Base-by-base conservation (phyloP, 2,113 vertebrate genomes). In the Hippocampus barbouri region DNA sequence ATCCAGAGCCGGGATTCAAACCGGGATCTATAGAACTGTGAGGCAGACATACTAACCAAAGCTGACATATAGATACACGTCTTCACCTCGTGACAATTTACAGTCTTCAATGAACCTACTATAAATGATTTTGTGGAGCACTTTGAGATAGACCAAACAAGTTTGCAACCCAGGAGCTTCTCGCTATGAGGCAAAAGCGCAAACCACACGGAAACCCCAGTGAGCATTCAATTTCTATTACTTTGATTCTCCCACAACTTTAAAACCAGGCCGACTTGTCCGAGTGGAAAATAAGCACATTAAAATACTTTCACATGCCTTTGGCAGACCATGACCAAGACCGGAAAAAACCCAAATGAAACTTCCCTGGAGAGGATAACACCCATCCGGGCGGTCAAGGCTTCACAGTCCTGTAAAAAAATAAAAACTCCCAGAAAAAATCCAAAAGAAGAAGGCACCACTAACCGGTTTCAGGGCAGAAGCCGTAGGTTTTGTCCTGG, bases 391-490 rank as follows among this genome's bases (percentile, higher is more conserved):
- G 72, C 62, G 79, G 66, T 51, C 11, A 45, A 61, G 3, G 72
- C 25, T 53, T 63, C 49, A 64, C 62, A 70, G 73, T 45, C 68
- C 62, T 60, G 78, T 68, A 76, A 53, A 72, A 49, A 72, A 10
- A 20, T 4, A 8, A 38, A 6, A 5, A 1, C 34, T 1, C 34
- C 5, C 47, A 45, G 73, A 21, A 60, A 47, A 69, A 75, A 21
- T 49, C 66, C 15, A 30, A 5, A 67, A 6, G 47, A 49, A 34
- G 49, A 59, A 16, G 43, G 59, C 15, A 64, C 27, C 21, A 71
- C 77, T 0, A 85, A 99, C 97, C 96, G 0, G 96, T 98, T 83
- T 99, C 97, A 0, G 97, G 97, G 69, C 97, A 99, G 92, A 99
- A 99, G 63, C 96, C 97, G 0, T 95, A 99, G 73, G 91, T 91